These are phyloP conservation scores for rat (Rattus norvegicus) DNA, from an alignment of 2,113 vertebrate genomes.

Conservation along the genomic window DNA sequence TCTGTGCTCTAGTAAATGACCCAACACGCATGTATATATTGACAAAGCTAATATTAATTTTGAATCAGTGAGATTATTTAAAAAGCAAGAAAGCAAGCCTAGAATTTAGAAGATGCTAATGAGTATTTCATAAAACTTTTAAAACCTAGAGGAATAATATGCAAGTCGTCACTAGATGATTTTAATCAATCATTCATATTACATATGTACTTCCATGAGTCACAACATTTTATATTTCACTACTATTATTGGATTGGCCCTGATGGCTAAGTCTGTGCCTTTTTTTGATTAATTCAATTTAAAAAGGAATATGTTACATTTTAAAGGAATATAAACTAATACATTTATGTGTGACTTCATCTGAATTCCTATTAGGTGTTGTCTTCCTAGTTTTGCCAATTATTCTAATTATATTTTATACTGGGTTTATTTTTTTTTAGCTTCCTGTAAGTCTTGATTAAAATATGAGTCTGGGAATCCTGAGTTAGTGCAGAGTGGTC, in stretches of 20 bases:
- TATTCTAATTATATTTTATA: conserved; percentile 54
- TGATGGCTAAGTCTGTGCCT: neutral
- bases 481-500: conserved; percentile 2
- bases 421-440: neutral
- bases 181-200: conserved; percentile 49
- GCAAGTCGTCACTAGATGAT: neutral
- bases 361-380: conserved; percentile 55
- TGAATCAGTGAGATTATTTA: neutral
- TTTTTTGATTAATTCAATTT: conserved; percentile 58
- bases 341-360: conserved; percentile 61
- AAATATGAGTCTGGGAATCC: neutral
- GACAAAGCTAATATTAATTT: neutral
- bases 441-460: conserved; percentile 60
- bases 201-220: conserved; percentile 38
- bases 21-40: neutral
- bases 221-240: neutral
- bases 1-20: too few species aligned
- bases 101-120: conserved; percentile 51
- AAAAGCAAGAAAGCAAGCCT: conserved; percentile 29
- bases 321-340: conserved; percentile 62
- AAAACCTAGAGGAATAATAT: conserved; percentile 46
- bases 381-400: conserved; percentile 45
- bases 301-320: conserved; percentile 40
- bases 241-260: conserved; percentile 35
- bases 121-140: neutral